phyloP scores from a whole-genome alignment of 2,888 invertebrate species.

The Caenorhabditis angaria region DNA sequence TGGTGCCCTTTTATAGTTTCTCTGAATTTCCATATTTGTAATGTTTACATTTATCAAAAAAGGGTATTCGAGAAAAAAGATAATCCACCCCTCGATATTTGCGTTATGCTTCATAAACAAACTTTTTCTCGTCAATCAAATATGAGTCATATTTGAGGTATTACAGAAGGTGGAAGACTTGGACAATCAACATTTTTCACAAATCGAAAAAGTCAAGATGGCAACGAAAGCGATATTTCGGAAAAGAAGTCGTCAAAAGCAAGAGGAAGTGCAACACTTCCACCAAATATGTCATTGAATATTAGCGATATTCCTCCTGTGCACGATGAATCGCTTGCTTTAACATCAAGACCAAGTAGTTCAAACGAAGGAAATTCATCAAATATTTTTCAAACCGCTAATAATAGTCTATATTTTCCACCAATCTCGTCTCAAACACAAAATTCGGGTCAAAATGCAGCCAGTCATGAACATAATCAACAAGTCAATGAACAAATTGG shows the following conservation, averaged over 20 bases:
- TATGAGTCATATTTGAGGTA: neutral
- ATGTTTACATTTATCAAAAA: neutral
- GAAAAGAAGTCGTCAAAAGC: neutral
- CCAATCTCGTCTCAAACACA: neutral
- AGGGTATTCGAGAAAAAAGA: conserved; percentile 2
- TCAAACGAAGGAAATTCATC: conserved; percentile 12
- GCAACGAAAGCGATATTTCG: conserved; percentile 19
- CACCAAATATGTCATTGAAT: conserved; percentile 27
- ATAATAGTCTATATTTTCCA: conserved; percentile 35
- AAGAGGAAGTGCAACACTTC: conserved; percentile 34
- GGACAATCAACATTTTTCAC: conserved; percentile 43
- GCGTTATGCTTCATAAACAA: neutral
- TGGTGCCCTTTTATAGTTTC: neutral
- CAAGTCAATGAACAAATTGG: neutral
- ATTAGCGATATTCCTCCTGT: conserved; percentile 15
- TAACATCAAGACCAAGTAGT: conserved; percentile 26
- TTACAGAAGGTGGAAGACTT: conserved; percentile 25
- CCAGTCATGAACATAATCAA: neutral
- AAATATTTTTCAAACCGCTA: conserved; percentile 17
- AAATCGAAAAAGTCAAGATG: conserved; percentile 25
- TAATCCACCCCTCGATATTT: neutral
- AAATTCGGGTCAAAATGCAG: conserved; percentile 7
- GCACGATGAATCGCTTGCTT: conserved; percentile 14
- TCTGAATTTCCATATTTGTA: neutral
- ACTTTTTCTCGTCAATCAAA: neutral